Conservation (phyloP, 1,140 invertebrate species). For the Zaprionus vittiger region DNA sequence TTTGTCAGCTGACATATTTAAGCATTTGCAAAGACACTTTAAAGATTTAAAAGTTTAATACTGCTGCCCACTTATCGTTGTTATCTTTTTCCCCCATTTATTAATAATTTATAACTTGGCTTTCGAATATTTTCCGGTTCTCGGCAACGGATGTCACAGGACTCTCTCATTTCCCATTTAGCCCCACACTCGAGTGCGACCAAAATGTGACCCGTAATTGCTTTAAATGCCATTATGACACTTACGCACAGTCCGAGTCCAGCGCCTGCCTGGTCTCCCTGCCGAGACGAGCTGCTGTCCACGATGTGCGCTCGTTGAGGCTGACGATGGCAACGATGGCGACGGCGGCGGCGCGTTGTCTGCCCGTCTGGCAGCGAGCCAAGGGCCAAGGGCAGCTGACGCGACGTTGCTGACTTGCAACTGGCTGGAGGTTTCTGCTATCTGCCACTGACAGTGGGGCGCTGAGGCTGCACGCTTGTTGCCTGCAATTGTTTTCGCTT, state of each 20-base stretch:
- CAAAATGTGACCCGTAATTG: slow-evolving; percentile 80
- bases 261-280: not conserved
- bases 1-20: no score
- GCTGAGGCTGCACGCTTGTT: not conserved
- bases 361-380: slow-evolving; percentile 51
- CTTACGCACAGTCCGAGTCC: slow-evolving; percentile 58
- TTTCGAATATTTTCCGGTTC: slow-evolving; percentile 28
- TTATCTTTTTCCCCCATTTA: slow-evolving; percentile 13
- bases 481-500: slow-evolving; percentile 74
- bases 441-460: slow-evolving; percentile 2
- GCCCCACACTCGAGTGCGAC: slow-evolving; percentile 19
- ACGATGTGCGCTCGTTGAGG: not conserved
- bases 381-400: slow-evolving; percentile 51
- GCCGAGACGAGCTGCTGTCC: slow-evolving; percentile 8
- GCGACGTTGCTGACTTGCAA: slow-evolving; percentile 19
- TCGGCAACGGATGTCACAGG: slow-evolving; percentile 67
- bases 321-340: not conserved
- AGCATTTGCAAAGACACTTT: not conserved
- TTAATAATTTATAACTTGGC: slow-evolving; percentile 62
- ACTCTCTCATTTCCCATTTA: slow-evolving; percentile 61
- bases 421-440: slow-evolving; percentile 15
- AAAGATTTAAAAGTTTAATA: not conserved
- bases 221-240: slow-evolving; percentile 83
- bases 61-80: not conserved
- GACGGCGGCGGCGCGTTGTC: slow-evolving; percentile 29